phyloP scores from a whole-genome alignment of 2,888 invertebrate genomes.

The Scelioninae gen. 1 region DNA sequence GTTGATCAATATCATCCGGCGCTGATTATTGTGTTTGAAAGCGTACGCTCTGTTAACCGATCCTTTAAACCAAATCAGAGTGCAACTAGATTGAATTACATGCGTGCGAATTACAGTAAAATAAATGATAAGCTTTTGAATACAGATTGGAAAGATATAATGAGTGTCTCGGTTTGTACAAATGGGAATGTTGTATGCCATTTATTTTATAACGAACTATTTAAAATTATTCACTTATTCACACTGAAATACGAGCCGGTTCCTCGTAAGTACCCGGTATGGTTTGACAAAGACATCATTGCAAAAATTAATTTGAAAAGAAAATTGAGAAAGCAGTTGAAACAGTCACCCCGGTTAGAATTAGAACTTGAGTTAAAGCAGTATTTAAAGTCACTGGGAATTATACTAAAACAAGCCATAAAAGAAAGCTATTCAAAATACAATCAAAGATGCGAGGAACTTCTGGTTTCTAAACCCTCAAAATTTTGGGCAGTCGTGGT shows the following conservation, averaged over 20 bases:
- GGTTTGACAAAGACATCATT: not conserved
- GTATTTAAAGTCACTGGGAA: no score
- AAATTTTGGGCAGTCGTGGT: not conserved
- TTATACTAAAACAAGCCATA: no score
- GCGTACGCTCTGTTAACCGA: not conserved
- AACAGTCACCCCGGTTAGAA: not conserved
- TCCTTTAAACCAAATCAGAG: no score
- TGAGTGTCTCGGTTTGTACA: no score
- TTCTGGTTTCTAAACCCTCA: not conserved
- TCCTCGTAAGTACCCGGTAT: not conserved
- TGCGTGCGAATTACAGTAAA: not conserved
- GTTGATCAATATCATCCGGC: not conserved
- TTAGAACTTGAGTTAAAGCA: no score
- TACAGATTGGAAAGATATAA: no score
- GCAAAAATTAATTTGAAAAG: not conserved
- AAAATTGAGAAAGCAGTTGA: not conserved
- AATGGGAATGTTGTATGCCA: no score
- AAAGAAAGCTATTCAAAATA: no score
- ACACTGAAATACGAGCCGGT: no score
- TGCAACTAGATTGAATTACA: not conserved
- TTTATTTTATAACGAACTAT: not conserved
- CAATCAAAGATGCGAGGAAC: no score
- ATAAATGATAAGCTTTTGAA: no score
- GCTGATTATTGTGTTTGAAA: not conserved
- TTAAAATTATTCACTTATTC: not conserved